These are phyloP conservation scores for Solea solea DNA, from an alignment of 2,113 vertebrate species.

Conservation along the genomic window DNA sequence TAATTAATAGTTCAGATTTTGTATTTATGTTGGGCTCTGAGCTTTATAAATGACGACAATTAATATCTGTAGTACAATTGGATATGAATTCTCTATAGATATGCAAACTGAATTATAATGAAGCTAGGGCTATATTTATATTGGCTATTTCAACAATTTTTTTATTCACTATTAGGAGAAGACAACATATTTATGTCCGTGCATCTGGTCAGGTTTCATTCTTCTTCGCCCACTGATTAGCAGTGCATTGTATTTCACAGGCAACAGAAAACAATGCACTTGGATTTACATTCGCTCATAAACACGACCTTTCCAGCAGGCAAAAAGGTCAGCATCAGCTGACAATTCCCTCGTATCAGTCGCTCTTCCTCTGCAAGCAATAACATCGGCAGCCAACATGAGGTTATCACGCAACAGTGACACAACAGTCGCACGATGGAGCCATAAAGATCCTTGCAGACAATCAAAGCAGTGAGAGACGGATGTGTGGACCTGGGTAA, in stretches of 20 bases:
- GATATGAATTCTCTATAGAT: too few species aligned
- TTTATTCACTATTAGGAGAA: too few species aligned
- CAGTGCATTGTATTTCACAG: conserved; percentile 71
- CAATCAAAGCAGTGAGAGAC: conserved; percentile 16
- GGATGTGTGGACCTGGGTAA: conserved; percentile 11
- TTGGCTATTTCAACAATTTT: neutral
- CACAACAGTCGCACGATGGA: conserved; percentile 20
- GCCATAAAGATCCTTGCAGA: conserved; percentile 28
- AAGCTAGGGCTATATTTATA: neutral
- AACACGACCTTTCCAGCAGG: conserved; percentile 57
- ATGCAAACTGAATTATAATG: too few species aligned
- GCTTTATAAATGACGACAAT: too few species aligned
- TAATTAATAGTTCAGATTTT: too few species aligned
- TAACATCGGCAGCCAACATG: conserved; percentile 47
- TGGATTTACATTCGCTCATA: conserved; percentile 75
- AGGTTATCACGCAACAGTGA: conserved; percentile 39
- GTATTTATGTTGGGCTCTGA: too few species aligned
- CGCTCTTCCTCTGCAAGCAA: conserved; percentile 59
- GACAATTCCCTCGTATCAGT: conserved; percentile 57
- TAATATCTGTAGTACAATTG: too few species aligned
- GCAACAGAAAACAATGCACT: conserved; percentile 71
- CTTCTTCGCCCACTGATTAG: conserved; percentile 66
- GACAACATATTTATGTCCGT: neutral
- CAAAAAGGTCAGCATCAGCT: conserved; percentile 61
- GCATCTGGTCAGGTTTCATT: conserved; percentile 53